These are phyloP conservation scores for Alosa sapidissima DNA, from an alignment of 2,797 vertebrate species.

Conservation along the genomic window DNA sequence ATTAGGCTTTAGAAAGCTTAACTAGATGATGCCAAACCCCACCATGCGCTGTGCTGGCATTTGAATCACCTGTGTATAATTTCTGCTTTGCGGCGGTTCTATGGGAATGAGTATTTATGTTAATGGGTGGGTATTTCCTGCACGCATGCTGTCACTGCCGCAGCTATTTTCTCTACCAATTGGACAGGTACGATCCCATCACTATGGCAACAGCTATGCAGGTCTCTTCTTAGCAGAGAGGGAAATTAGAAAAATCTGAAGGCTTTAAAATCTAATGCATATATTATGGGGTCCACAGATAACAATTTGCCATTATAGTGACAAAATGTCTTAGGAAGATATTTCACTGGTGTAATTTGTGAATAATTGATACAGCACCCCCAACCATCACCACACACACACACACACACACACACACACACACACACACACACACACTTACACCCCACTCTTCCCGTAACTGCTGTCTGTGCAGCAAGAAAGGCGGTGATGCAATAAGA, in stretches of 20 bases:
- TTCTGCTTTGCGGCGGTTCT: background rate
- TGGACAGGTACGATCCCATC: slow-evolving; percentile 45
- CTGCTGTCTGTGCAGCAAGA: background rate
- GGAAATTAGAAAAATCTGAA: slow-evolving; percentile 49
- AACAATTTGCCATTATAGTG: slow-evolving; percentile 42
- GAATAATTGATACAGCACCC: slow-evolving; percentile 8
- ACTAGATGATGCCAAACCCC: slow-evolving; percentile 10
- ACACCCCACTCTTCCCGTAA: background rate
- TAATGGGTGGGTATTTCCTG: slow-evolving; percentile 42
- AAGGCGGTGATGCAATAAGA: slow-evolving; percentile 2
- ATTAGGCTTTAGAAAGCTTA: slow-evolving; percentile 8
- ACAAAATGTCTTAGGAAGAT: slow-evolving; percentile 40
- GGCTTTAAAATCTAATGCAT: slow-evolving; percentile 52
- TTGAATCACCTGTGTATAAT: slow-evolving; percentile 10
- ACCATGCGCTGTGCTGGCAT: background rate
- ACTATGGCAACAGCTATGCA: slow-evolving; percentile 48
- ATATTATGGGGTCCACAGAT: slow-evolving; percentile 48
- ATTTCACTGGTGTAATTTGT: slow-evolving; percentile 17
- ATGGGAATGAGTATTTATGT: slow-evolving; percentile 37
- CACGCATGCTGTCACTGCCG: slow-evolving; percentile 26
- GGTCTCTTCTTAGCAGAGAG: slow-evolving; percentile 39
- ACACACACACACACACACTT: background rate
- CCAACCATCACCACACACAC: background rate
- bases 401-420: background rate
- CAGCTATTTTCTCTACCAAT: slow-evolving; percentile 38